Conservation (phyloP, 1,140 invertebrate genomes). For the Drosophila carrolli region DNA sequence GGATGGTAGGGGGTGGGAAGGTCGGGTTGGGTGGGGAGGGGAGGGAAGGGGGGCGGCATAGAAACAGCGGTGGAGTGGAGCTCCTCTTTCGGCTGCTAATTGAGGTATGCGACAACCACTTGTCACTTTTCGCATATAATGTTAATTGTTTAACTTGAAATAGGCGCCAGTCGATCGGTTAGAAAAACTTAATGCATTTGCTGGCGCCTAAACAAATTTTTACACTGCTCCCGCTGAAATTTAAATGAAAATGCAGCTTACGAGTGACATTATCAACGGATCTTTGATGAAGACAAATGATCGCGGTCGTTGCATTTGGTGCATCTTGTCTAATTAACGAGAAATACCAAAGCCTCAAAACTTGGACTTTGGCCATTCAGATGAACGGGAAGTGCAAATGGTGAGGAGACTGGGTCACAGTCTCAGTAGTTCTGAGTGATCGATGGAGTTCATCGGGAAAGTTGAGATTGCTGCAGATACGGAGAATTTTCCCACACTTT, state of each 20-base stretch:
- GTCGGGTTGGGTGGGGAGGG: neutral
- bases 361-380: slow-evolving; percentile 56
- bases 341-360: slow-evolving; percentile 56
- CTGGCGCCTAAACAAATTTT: slow-evolving; percentile 65
- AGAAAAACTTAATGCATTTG: slow-evolving; percentile 69
- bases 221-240: slow-evolving; percentile 10
- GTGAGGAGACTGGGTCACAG: slow-evolving; percentile 58
- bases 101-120: slow-evolving; percentile 79
- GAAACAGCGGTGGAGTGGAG: slow-evolving; percentile 25
- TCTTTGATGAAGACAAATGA: slow-evolving; percentile 79
- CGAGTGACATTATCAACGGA: slow-evolving; percentile 72
- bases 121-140: slow-evolving; percentile 80
- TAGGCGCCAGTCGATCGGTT: slow-evolving; percentile 63
- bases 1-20: slow-evolving; percentile 16
- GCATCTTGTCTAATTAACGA: slow-evolving; percentile 67
- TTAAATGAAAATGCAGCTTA: slow-evolving; percentile 41
- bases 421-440: slow-evolving; percentile 12
- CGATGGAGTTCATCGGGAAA: slow-evolving; percentile 20
- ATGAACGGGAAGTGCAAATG: slow-evolving; percentile 51
- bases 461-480: slow-evolving; percentile 25
- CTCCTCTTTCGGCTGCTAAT: slow-evolving; percentile 62
- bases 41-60: neutral
- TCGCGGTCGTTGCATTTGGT: slow-evolving; percentile 45
- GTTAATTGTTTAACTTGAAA: slow-evolving; percentile 74
- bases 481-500: slow-evolving; percentile 31